These are phyloP conservation scores for Carcina quercana DNA, from an alignment of 2,888 invertebrate genomes.

Conservation along the genomic window DNA sequence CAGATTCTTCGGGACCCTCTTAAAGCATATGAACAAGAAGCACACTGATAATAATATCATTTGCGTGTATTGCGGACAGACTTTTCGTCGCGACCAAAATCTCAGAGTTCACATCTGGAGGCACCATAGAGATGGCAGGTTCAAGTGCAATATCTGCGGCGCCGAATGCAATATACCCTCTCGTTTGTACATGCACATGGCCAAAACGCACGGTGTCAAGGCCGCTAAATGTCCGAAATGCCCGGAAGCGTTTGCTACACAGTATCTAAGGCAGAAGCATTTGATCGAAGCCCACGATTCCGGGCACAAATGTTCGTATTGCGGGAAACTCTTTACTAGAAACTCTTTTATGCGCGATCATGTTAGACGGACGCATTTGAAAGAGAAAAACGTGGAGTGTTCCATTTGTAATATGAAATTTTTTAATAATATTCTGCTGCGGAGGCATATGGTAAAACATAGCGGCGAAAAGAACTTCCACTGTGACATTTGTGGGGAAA, in stretches of 20 bases:
- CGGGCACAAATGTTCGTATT: slow-evolving; percentile 58
- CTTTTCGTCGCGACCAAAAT: slow-evolving; percentile 60
- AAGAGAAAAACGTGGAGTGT: slow-evolving; percentile 62
- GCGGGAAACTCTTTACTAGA: slow-evolving; percentile 54
- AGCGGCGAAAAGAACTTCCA: slow-evolving; percentile 73
- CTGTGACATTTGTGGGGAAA: slow-evolving; percentile 76
- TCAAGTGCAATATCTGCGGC: slow-evolving; percentile 54
- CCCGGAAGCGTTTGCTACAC: slow-evolving; percentile 61
- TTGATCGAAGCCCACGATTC: slow-evolving; percentile 66
- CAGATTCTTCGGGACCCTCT: slow-evolving; percentile 56
- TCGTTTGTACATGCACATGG: slow-evolving; percentile 65
- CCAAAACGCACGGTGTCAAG: slow-evolving; percentile 55
- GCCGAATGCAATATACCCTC: slow-evolving; percentile 62
- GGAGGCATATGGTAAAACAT: slow-evolving; percentile 61
- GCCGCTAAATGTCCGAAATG: slow-evolving; percentile 64
- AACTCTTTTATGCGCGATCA: slow-evolving; percentile 62
- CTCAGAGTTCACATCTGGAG: slow-evolving; percentile 61
- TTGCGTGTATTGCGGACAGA: slow-evolving; percentile 61
- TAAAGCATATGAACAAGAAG: slow-evolving; percentile 60
- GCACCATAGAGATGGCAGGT: slow-evolving; percentile 56
- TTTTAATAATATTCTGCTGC: slow-evolving; percentile 55
- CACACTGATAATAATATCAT: slow-evolving; percentile 64
- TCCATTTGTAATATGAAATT: slow-evolving; percentile 61
- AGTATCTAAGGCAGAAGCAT: slow-evolving; percentile 69
- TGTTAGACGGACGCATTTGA: slow-evolving; percentile 53